phyloP scores from a whole-genome alignment of 2,888 invertebrate species.

The Pachymerium ferrugineum region DNA sequence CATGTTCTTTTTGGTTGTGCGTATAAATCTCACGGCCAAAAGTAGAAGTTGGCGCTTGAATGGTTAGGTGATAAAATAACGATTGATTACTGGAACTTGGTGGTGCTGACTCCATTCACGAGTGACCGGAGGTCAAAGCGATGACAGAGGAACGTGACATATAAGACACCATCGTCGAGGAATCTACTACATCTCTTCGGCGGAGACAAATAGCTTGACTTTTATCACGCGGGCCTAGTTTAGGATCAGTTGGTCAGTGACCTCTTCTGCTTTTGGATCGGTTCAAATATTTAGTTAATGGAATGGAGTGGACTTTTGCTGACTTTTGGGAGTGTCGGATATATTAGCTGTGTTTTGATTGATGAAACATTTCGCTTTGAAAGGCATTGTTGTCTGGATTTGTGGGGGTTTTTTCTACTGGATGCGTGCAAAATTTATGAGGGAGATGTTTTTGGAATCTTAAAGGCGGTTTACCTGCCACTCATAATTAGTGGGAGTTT shows the following conservation, averaged over 20 bases:
- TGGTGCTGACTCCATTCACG: slow-evolving; percentile 19
- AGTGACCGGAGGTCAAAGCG: slow-evolving; percentile 27
- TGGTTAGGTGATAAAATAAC: slow-evolving; percentile 27
- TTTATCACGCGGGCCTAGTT: background rate
- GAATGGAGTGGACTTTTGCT: slow-evolving; percentile 15
- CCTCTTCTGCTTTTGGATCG: slow-evolving; percentile 7
- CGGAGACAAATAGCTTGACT: slow-evolving; percentile 25
- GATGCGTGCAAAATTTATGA: too few species aligned
- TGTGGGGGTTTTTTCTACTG: too few species aligned
- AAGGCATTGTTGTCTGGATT: background rate
- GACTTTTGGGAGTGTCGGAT: slow-evolving; percentile 23
- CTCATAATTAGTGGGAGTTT: too few species aligned
- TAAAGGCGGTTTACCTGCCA: too few species aligned
- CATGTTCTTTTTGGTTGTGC: slow-evolving; percentile 11
- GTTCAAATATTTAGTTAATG: slow-evolving; percentile 24
- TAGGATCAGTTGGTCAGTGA: background rate
- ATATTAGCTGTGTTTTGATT: slow-evolving; percentile 14
- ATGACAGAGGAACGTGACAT: slow-evolving; percentile 23
- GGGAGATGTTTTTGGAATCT: too few species aligned
- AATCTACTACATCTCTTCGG: slow-evolving; percentile 21
- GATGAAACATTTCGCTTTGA: background rate
- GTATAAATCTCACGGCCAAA: slow-evolving; percentile 9
- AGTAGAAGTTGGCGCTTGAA: slow-evolving; percentile 25
- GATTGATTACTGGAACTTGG: slow-evolving; percentile 27
- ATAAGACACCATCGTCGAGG: slow-evolving; percentile 19